phyloP scores from a whole-genome alignment of 2,113 vertebrate species.

The Marmota monax region DNA sequence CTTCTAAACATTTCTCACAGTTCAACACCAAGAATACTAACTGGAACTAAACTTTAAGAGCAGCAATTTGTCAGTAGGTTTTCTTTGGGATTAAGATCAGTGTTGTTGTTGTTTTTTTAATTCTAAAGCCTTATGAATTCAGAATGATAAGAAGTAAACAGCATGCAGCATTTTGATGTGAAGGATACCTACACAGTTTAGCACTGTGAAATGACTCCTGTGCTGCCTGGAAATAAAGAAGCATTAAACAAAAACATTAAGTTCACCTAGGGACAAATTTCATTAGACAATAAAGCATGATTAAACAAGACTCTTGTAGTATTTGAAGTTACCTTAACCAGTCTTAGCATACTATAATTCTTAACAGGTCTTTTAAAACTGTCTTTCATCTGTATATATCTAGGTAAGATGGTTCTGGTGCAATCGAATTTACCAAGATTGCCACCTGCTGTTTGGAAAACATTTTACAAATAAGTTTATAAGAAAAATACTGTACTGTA shows the following conservation, averaged over 20 bases:
- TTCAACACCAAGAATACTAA: background rate
- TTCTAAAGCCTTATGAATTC: slow-evolving; percentile 34
- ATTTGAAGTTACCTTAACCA: slow-evolving; percentile 59
- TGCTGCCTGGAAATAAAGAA: background rate
- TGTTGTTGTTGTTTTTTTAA: background rate
- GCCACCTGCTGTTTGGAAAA: slow-evolving; percentile 92
- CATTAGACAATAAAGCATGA: background rate
- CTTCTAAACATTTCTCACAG: slow-evolving; percentile 1
- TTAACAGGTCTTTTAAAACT: slow-evolving; percentile 53
- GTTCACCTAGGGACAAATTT: slow-evolving; percentile 53
- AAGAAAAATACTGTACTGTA: slow-evolving; percentile 57
- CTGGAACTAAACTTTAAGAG: background rate
- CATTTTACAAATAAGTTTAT: slow-evolving; percentile 86
- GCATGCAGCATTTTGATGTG: background rate
- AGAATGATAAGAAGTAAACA: slow-evolving; percentile 8
- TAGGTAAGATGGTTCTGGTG: slow-evolving; percentile 56
- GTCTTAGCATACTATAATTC: background rate
- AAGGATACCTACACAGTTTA: background rate
- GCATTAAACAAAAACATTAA: slow-evolving; percentile 18
- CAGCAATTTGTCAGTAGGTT: background rate
- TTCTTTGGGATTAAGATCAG: slow-evolving; percentile 18
- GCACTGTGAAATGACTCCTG: background rate
- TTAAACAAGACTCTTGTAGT: slow-evolving; percentile 64
- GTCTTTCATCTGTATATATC: slow-evolving; percentile 60
- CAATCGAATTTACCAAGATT: slow-evolving; percentile 88